Evolutionary conservation across 2,888 invertebrate genomes (phyloP), one percentile per base, ranked within the genome.

Genomic region (Linyphia triangularis): DNA sequence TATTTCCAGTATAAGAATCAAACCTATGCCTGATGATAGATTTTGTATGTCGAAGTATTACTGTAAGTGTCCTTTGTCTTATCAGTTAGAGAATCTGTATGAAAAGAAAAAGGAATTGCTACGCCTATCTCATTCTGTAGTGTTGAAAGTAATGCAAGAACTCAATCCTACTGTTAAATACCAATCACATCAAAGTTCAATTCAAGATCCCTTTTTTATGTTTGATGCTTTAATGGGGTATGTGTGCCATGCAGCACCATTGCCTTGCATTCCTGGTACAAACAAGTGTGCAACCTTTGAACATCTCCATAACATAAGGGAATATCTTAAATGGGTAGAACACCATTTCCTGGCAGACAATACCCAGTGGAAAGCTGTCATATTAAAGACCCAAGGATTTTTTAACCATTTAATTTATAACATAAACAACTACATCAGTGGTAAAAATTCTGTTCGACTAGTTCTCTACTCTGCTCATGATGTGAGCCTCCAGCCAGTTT

Each of bases 401-500:
- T 94, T 98, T 69, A 95, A 96, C 61, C 96, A 96, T 92, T 95
- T 97, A 95, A 94, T 97, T 10, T 94, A 95, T 91, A 96, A 97
- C 94, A 96, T 97, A 90, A 95, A 96, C 0, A 96, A 96, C 69
- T 95, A 89, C 7, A 83, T 89, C 16, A 84, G 75, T 33, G 79
- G 83, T 0, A 83, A 88, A 43, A 51, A 65, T 22, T 95, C 95
- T 86, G 96, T 96, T 26, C 96, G 95, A 91, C 94, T 97, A 83
- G 95, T 96, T 0, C 91, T 97, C 0, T 97, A 96, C 92, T 98
- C 98, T 0, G 98, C 97, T 0, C 98, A 98, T 91, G 98, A 98
- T 92, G 96, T 96, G 91, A 98, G 98, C 0, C 92, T 98, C 51
- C 96, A 97, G 91, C 96, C 97, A 90, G 93, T 98, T 51, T 95